phyloP scores from a whole-genome alignment of 1,140 invertebrate genomes.

The Batillaria attramentaria region DNA sequence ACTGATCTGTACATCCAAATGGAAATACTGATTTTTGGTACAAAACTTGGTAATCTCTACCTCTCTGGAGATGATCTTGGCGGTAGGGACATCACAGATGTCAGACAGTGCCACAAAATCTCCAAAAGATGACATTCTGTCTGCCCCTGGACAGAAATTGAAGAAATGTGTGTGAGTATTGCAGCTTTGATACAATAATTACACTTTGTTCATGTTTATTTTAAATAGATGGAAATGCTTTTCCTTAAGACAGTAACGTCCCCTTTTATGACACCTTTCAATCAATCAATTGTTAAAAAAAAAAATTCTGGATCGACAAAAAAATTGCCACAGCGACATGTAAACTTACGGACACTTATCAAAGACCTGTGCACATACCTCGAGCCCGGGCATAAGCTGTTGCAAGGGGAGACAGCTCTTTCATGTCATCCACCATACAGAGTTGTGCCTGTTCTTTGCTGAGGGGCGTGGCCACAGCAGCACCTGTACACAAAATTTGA shows the following conservation, averaged over 20 bases:
- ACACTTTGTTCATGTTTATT: neutral
- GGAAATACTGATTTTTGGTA: no score
- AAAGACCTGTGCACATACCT: slow-evolving; percentile 65
- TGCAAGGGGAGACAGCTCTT: slow-evolving; percentile 88
- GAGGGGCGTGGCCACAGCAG: slow-evolving; percentile 89
- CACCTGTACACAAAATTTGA: slow-evolving; percentile 76
- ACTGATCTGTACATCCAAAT: no score
- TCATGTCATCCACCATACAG: slow-evolving; percentile 94
- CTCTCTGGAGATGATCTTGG: slow-evolving; percentile 81
- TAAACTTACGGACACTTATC: neutral
- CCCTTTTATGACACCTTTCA: neutral
- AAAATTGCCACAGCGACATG: neutral
- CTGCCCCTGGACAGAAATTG: slow-evolving; percentile 81
- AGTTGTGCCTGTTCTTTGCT: slow-evolving; percentile 82
- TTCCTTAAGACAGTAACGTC: neutral
- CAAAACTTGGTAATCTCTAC: slow-evolving; percentile 61
- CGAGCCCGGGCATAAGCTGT: slow-evolving; percentile 95
- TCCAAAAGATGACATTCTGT: slow-evolving; percentile 99
- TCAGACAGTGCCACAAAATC: slow-evolving; percentile 98
- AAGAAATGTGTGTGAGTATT: neutral
- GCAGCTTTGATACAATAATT: neutral
- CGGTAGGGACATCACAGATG: slow-evolving; percentile 89
- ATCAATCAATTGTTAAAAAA: slow-evolving; percentile 1
- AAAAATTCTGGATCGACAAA: no score
- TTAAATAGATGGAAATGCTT: neutral